Base-by-base conservation (phyloP, 2,113 vertebrate genomes). In the Prunella himalayana region DNA sequence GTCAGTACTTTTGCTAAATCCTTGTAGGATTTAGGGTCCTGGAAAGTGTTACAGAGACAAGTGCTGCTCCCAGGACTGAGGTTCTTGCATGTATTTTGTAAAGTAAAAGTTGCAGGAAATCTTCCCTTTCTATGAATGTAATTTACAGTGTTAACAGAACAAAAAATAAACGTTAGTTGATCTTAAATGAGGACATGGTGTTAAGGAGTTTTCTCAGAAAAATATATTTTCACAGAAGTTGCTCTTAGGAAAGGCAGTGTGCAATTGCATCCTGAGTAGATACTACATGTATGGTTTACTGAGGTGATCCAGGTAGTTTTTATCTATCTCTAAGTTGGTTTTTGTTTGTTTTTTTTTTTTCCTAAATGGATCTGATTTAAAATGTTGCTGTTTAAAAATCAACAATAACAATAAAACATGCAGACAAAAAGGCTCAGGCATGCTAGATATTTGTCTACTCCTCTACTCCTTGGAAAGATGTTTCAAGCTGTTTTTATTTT, bases 401-500 rank as follows among this genome's bases (percentile, higher is more conserved):
- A 70, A 39, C 13, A 82, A 27, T 31, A 79, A 14, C 19, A 57
- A 31, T 39, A 10, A 78, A 35, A 24, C 4, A 28, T 15, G 13
- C 17, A 3, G 64, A 61, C 31, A 53, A 14, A 87, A 50, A 68
- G 37, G 4, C 54, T 39, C 13, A 56, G 6, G 11, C 8, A 30
- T 76, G 28, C 56, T 49, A 35, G 31, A 33, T 57, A 33, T 56
- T 53, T 86, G 42, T 4, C 39, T 42, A 4, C 6, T 56, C 21
- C 53, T 4, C 39, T 42, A 4, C 6, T 56, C 21, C 53, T 37
- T 60, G 33, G 73, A 85, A 85, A 65, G 44, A 33, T 72, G 6
- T 44, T 85, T 96, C 69, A 83, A 49, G 53, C 13, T 80, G 15
- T 25, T 53, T 96, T 73, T 78, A 6, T 94, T 97, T 96, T 94